Conservation (phyloP, 2,888 invertebrate species). For the Patella depressa region DNA sequence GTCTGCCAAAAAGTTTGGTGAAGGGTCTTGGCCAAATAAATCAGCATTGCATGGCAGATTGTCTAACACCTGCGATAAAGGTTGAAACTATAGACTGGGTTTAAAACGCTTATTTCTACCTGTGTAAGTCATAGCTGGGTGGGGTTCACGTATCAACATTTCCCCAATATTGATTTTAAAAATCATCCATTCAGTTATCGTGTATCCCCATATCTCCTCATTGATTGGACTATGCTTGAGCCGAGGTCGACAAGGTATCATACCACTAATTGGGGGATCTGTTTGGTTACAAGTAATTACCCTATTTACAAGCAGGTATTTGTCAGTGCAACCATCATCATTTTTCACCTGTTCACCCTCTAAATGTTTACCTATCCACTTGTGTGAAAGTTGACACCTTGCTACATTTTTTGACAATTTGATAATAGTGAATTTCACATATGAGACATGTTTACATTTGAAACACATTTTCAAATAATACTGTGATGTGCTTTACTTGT, state of each 20-base stretch:
- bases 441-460: neutral
- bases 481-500: neutral
- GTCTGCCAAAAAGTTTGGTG: too few species aligned
- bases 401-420: neutral
- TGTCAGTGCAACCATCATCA: neutral
- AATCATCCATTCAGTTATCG: too few species aligned
- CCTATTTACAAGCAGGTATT: neutral
- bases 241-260: neutral
- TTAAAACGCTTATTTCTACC: too few species aligned
- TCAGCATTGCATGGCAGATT: too few species aligned
- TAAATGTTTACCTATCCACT: neutral
- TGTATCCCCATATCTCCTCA: too few species aligned
- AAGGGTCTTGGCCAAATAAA: too few species aligned
- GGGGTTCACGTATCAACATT: too few species aligned
- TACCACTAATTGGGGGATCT: neutral
- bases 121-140: too few species aligned
- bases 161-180: too few species aligned
- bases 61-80: too few species aligned
- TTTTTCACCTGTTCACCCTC: neutral
- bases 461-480: neutral
- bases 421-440: neutral
- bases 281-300: constrained; percentile 2
- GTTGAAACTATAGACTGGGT: too few species aligned
- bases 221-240: too few species aligned
- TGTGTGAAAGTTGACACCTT: constrained; percentile 2